Conservation (phyloP, 2,113 vertebrate species). For the Lasiurus borealis region DNA sequence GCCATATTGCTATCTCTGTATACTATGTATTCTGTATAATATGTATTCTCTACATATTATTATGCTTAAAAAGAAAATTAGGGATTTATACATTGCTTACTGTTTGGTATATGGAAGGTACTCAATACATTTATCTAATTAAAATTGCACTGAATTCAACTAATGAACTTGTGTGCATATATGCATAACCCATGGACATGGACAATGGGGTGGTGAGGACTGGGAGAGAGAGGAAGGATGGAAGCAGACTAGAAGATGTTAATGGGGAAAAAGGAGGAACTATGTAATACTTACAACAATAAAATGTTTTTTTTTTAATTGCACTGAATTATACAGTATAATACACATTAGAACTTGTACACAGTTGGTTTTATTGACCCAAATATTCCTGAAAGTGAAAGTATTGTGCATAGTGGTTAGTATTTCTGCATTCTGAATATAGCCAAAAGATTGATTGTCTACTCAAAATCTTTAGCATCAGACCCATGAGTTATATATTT, state of each 20-base stretch:
- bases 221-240: too few species aligned
- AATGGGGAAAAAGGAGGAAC: too few species aligned
- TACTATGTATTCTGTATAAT: neutral
- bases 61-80: neutral
- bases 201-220: too few species aligned
- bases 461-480: constrained; percentile 25
- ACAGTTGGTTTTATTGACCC: neutral
- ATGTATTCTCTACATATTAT: neutral
- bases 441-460: constrained; percentile 42
- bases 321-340: neutral
- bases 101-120: neutral
- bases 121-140: neutral
- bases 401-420: neutral
- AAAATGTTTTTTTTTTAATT: neutral
- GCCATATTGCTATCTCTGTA: neutral
- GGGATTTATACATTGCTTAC: neutral
- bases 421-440: neutral
- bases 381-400: neutral
- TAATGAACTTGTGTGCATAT: too few species aligned
- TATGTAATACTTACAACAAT: too few species aligned
- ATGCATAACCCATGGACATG: too few species aligned
- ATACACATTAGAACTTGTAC: neutral
- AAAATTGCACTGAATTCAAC: neutral
- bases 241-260: too few species aligned
- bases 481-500: neutral